Conservation (phyloP, 2,113 vertebrate species). For the Phocoena sinus region DNA sequence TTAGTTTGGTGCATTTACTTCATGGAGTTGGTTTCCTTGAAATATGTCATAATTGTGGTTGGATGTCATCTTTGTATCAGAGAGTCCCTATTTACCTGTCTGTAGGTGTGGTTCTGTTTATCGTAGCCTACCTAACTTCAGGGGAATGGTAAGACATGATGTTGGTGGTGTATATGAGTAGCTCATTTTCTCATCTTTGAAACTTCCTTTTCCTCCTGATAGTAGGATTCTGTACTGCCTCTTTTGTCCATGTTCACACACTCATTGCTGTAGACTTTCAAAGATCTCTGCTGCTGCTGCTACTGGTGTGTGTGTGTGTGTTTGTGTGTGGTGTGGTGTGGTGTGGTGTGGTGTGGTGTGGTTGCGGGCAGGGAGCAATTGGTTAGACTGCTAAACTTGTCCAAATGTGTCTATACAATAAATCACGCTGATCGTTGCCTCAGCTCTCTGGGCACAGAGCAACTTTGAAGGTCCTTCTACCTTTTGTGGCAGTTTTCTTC, state of each 20-base stretch:
- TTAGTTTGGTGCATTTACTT: constrained; percentile 1
- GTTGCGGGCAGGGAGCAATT: neutral
- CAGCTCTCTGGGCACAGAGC: neutral
- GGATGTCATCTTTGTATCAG: neutral
- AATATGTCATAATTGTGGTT: neutral
- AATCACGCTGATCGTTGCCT: neutral
- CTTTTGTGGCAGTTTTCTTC: constrained; percentile 6
- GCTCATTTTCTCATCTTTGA: neutral
- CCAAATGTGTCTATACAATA: neutral
- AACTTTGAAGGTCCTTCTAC: neutral
- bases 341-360: neutral
- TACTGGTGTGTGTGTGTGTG: neutral
- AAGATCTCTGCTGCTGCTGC: neutral
- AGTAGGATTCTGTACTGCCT: neutral
- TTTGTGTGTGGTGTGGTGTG: neutral
- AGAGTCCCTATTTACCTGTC: neutral
- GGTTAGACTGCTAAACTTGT: neutral
- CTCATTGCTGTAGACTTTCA: neutral
- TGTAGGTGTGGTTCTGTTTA: neutral
- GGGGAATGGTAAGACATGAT: neutral
- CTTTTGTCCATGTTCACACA: neutral
- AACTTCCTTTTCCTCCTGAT: neutral
- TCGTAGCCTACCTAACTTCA: neutral
- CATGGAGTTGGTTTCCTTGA: neutral
- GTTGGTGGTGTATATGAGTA: neutral